phyloP scores from a whole-genome alignment of 2,888 invertebrate species.

The Oligia strigilis region DNA sequence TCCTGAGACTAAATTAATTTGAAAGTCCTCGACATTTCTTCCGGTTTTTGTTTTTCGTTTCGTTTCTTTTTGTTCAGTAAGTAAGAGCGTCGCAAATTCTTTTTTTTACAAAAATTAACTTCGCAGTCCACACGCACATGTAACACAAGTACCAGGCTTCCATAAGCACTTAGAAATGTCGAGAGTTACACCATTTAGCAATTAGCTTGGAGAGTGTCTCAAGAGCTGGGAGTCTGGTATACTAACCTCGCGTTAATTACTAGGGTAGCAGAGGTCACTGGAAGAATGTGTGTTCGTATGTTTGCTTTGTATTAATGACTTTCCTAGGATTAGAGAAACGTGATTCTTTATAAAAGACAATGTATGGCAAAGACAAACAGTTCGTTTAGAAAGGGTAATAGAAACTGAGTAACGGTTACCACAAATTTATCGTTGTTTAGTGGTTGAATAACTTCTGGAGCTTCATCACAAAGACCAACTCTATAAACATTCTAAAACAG shows the following conservation, averaged over 20 bases:
- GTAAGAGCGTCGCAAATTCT: neutral
- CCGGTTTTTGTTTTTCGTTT: no score
- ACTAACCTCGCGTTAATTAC: constrained; percentile 70
- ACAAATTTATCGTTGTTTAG: neutral
- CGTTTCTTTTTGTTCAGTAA: neutral
- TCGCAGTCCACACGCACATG: constrained; percentile 18
- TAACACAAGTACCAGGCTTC: constrained; percentile 59
- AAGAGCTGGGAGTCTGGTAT: constrained; percentile 65
- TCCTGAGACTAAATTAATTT: no score
- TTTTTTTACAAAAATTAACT: constrained; percentile 3
- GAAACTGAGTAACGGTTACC: neutral
- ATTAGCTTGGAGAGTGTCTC: constrained; percentile 70
- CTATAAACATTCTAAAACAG: neutral
- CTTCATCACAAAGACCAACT: neutral
- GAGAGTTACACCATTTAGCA: constrained; percentile 71
- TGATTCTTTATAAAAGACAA: neutral
- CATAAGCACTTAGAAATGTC: constrained; percentile 64
- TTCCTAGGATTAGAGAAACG: constrained; percentile 9
- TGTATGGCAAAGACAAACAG: neutral
- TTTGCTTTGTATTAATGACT: constrained; percentile 37
- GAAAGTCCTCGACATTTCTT: no score
- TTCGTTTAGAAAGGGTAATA: neutral
- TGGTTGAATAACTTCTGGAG: neutral
- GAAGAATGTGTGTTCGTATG: constrained; percentile 55
- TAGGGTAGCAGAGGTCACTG: constrained; percentile 71